Base-by-base conservation (phyloP, 2,888 invertebrate species). In the Thymelicus sylvestris region DNA sequence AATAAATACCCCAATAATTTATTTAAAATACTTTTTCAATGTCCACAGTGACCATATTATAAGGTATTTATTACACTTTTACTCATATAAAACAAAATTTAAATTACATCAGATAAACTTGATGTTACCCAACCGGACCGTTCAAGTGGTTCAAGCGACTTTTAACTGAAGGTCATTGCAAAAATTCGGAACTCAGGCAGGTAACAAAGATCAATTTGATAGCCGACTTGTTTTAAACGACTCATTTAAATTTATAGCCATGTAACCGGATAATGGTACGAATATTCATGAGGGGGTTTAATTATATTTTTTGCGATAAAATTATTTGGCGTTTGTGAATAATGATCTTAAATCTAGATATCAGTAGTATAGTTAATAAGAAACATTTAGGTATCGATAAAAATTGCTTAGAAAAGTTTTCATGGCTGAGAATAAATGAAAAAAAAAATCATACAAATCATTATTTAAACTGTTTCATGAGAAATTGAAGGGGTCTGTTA, bases 261-360 rank as follows among this genome's bases (percentile, higher is more conserved):
- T 52, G 8, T 15, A 19, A 19, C 50, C 7, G 19, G 19, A 8
- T 52, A 19, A 52, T 52, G 7, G 50, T 1, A 10, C 19, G 50
- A 52, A 19, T 52, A 52, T 52, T 15, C 12, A 52, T 52, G 50
- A 52, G 47, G 47, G 13, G 15, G 7, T 15, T 19, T 15, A n/a
- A 50, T 50, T 50, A 50, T 6, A n/a, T 50, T 50, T 50, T 50
- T 50, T 68, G 55, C n/a, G 39, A 39, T 39, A 39, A 61, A 57
- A 66, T 65, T 39, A n/a, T 44, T 19, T 19, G 2, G 19, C 44
- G 7, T 44, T 6, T 44, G 5, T 10, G 7, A 0, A 7, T 44
- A 44, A 7, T 44, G 3, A 44, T 31, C 0, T 31, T 3, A 31
- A 31, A 31, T 31, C 31, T 31, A 31, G 31, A 31, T 31, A 31